Evolutionary conservation across 35 echinoderm and acorn worm genomes (phyloP), one percentile per base, ranked within the genome.

Genomic region (Hemicentrotus pulcherrimus): DNA sequence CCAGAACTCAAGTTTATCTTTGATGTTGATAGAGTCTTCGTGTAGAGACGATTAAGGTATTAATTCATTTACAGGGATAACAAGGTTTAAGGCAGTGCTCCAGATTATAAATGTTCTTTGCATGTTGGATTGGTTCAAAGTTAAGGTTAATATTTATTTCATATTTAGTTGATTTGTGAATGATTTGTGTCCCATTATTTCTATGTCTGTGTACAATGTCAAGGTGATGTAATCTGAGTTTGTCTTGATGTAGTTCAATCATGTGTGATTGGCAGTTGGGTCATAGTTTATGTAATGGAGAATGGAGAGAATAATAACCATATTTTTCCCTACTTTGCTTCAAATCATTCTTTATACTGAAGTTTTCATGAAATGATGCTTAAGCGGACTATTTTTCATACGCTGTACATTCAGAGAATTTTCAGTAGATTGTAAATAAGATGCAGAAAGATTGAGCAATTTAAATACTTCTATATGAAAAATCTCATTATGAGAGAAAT

Each of bases 371-470:
- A 22, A n/a, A 78, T 28, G 28, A 78, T 78, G 65, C 65, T 28
- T 22, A 78, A 78, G 65, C 65, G 28, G 28, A 90, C 88, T 90
- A 90, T 90, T 90, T 90, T 90, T 47, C 46, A 45, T 45, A 90
- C 15, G 46, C 46, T 90, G 88, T 90, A 90, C 88, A 90, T 90
- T 90, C 31, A 90, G 88, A 90, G 12, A 45, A 45, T 90, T 78
- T 78, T n/a, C 65, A 90, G 88, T 45, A 90, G 32, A 90, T 33
- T 90, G 88, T 90, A 90, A 90, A 90, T 90, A 90, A 45, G 46
- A 90, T 18, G 88, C 65, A 24, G 65, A 78, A 78, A 78, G 65
- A 78, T 22, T 6, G 65, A 22, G 22, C 6, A 78, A 78, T 78
- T 78, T n/a, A 78, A 78, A 78, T 30, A 78, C 65, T 78, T 78